phyloP scores from a whole-genome alignment of 64 coral and sea anemone genomes.

The Hydrozoanthus tunicans region DNA sequence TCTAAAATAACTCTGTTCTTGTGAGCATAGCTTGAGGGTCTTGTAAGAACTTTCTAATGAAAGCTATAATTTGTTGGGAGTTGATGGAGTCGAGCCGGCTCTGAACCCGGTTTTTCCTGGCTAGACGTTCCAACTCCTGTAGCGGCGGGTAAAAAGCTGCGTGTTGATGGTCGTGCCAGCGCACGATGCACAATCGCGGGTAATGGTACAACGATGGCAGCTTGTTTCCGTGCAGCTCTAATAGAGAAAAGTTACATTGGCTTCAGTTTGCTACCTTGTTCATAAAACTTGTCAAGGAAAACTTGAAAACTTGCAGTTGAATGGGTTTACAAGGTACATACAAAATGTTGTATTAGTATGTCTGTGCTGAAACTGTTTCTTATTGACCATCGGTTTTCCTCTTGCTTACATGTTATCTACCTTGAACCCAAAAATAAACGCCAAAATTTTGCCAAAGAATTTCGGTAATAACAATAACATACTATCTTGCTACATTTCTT shows the following conservation, averaged over 20 bases:
- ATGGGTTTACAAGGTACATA: no score
- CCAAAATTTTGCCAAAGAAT: no score
- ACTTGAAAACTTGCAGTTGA: no score
- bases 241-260: not conserved
- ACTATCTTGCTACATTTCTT: no score
- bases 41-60: constrained; percentile 60
- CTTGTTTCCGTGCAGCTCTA: constrained; percentile 20
- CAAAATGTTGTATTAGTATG: no score
- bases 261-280: not conserved
- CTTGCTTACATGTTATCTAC: no score
- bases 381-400: no score
- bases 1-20: constrained; percentile 88
- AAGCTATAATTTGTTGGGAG: constrained; percentile 85
- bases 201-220: constrained; percentile 76
- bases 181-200: constrained; percentile 79
- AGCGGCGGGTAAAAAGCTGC: constrained; percentile 80
- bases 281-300: no score
- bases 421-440: no score
- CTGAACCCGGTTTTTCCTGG: constrained; percentile 65
- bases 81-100: constrained; percentile 70
- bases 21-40: constrained; percentile 60
- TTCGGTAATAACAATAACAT: no score
- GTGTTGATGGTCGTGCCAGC: constrained; percentile 86
- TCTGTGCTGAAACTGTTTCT: no score
- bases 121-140: constrained; percentile 64